These are phyloP conservation scores for Pandion haliaetus DNA, from an alignment of 2,113 vertebrate genomes.

Conservation along the genomic window DNA sequence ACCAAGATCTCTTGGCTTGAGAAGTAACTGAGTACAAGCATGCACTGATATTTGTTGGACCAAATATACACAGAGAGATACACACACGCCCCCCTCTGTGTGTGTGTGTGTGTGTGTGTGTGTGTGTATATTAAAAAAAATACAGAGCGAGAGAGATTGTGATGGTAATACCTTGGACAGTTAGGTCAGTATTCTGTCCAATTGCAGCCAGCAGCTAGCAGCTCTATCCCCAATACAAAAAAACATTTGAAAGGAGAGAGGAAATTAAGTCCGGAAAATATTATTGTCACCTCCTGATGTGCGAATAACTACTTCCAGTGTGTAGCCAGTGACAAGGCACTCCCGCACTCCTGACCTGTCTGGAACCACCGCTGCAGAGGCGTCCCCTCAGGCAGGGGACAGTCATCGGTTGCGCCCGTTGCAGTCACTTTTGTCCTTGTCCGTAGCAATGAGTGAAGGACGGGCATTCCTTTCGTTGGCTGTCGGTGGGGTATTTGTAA, in stretches of 20 bases:
- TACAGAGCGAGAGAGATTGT: background rate
- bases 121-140: accelerated
- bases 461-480: background rate
- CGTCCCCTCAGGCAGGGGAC: background rate
- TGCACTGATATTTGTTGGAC: background rate
- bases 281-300: background rate
- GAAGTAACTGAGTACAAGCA: background rate
- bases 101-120: accelerated
- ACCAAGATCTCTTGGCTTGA: background rate
- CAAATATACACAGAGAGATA: background rate
- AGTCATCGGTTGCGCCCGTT: background rate
- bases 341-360: accelerated
- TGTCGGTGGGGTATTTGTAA: background rate
- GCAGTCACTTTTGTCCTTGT: background rate
- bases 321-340: background rate
- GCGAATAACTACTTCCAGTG: background rate
- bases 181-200: background rate
- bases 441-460: background rate
- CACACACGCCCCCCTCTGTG: accelerated
- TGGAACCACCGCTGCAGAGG: background rate
- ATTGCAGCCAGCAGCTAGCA: background rate
- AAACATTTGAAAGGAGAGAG: background rate
- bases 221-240: background rate
- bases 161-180: background rate
- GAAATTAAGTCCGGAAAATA: background rate